Base-by-base conservation (phyloP, 1,140 invertebrate species). In the Formica selysi region DNA sequence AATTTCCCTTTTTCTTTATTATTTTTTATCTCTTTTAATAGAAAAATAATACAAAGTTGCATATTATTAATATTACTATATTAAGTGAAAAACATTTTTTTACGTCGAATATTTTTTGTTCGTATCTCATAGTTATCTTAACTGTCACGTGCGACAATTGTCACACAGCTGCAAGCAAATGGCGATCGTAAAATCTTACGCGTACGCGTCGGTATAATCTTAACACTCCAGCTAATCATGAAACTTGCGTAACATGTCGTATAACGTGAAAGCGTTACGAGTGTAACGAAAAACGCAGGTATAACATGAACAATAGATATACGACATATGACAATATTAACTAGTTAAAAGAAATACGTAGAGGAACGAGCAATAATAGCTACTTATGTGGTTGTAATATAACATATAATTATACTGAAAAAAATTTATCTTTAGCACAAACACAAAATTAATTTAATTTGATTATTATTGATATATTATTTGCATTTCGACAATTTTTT, bases 201-300 rank as follows among this genome's bases (percentile, higher is more conserved):
- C 54, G 38, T 48, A 59, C n/a, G 64, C 48, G 59, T 78, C 32
- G n/a, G 29, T 19, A 11, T 89, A 87, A 90, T 89, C 70, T 87
- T 36, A 48, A 76, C 19, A 36, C 48, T 48, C 7, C 13, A 36
- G 36, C 41, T 90, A 90, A 90, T 90, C 88, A 64, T 51, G 7
- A 44, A 16, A 65, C 65, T 71, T n/a, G 29, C 13, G 41, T 73
- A 73, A 85, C 54, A 65, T 29, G 32, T 84, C 51, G 59, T 51
- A 32, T 74, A 85, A 81, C 48, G 5, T 61, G 86, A 88, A 44
- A 36, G 36, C 61, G 61, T 80, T 86, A 70, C 22, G 11, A 22
- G 2, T 38, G 48, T 16, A n/a, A 70, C 16, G n/a, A 76, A 57
- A 78, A 65, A 51, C 41, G 29, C 5, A 0, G 22, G 57, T n/a